These are phyloP conservation scores for Melinopterus prodromus DNA, from an alignment of 2,888 invertebrate genomes.

Conservation along the genomic window DNA sequence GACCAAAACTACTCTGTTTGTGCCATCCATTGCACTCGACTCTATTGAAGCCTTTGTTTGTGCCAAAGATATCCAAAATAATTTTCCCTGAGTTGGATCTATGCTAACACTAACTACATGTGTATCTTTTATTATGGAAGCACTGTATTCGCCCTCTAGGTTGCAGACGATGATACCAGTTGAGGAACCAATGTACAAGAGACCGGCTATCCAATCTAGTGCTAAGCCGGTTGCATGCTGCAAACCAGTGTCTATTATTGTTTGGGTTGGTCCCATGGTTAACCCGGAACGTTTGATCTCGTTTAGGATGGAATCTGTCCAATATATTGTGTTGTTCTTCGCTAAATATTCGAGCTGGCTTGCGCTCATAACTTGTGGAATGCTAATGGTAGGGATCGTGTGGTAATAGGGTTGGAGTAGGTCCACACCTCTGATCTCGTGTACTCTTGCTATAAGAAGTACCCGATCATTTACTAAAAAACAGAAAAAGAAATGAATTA, in stretches of 20 bases:
- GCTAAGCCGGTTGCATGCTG: conserved; percentile 76
- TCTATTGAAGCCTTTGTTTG: conserved; percentile 60
- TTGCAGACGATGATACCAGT: conserved; percentile 74
- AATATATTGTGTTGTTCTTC: conserved; percentile 73
- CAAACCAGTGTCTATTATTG: conserved; percentile 76
- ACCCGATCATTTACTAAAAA: conserved; percentile 79
- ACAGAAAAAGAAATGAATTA: conserved; percentile 39
- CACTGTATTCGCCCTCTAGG: conserved; percentile 75
- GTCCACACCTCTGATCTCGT: conserved; percentile 86
- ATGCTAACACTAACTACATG: conserved; percentile 73
- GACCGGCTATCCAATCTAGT: conserved; percentile 82
- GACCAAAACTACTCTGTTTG: conserved; percentile 56
- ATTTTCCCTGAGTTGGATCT: conserved; percentile 69
- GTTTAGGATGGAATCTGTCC: conserved; percentile 79
- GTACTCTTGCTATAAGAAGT: conserved; percentile 76
- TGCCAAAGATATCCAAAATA: conserved; percentile 63
- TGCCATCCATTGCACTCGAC: conserved; percentile 74
- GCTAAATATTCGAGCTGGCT: conserved; percentile 76
- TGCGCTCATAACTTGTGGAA: conserved; percentile 75
- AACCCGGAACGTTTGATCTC: conserved; percentile 77
- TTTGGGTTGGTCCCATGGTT: conserved; percentile 74
- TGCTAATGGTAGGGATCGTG: conserved; percentile 82
- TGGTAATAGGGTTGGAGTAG: conserved; percentile 77
- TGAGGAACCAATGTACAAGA: conserved; percentile 75
- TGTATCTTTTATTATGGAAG: conserved; percentile 57